Conservation (phyloP, 2,888 invertebrate species). For the Leptinotarsa tumamoca region DNA sequence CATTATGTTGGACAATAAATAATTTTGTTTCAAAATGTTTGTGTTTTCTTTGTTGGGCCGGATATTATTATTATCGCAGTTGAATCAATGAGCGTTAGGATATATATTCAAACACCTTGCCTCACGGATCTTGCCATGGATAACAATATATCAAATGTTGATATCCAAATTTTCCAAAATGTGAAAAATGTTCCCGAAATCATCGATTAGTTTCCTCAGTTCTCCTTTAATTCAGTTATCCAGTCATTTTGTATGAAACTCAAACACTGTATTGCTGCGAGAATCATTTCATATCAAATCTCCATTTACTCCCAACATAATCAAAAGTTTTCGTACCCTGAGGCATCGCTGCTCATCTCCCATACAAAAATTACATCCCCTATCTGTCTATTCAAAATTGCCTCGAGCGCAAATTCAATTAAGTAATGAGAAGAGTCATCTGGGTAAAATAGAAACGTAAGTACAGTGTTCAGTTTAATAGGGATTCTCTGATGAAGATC, state of each 20-base stretch:
- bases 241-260: background rate
- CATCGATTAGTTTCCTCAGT: background rate
- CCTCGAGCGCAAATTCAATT: slow-evolving; percentile 17
- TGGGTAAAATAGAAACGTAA: slow-evolving; percentile 12
- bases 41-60: no score
- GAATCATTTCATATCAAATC: background rate
- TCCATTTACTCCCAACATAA: slow-evolving; percentile 3
- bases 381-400: slow-evolving; percentile 15
- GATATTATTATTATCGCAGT: no score
- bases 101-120: no score
- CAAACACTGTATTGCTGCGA: background rate
- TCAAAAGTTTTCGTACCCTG: slow-evolving; percentile 11
- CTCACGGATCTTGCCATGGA: no score
- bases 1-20: no score
- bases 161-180: no score
- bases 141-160: no score
- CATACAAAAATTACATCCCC: slow-evolving; percentile 18
- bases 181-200: no score
- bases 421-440: slow-evolving; percentile 20
- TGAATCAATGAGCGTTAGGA: no score
- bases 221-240: background rate
- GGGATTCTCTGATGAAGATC: slow-evolving; percentile 11
- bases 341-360: slow-evolving; percentile 9
- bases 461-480: slow-evolving; percentile 6
- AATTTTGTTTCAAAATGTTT: no score